Base-by-base conservation (phyloP, 2,797 vertebrate species). In the Aulostomus chinensis region DNA sequence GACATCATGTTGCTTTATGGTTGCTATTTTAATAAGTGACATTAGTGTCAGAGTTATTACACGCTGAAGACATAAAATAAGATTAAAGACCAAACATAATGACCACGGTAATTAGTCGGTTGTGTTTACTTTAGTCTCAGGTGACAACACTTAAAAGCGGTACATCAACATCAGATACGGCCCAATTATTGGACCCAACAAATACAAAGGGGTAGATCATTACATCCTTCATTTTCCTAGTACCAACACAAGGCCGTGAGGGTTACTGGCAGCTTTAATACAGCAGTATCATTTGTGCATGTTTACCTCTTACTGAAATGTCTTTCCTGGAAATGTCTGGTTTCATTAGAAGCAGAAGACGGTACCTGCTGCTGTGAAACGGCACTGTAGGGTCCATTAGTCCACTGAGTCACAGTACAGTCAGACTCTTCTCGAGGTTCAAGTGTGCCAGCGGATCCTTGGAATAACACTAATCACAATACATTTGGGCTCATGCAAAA, bases 161-260 rank as follows among this genome's bases (percentile, higher is more conserved):
- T 30, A 39, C 31, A 51, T 1, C 12, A 7, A 58, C 17, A 74
- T 61, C 36, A 58, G 31, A 68, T 51, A 9, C 32, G 10, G 13
- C 55, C 42, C 11, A 42, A 67, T 71, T 55, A 57, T 62, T 67
- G 20, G 15, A 47, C 36, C 16, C 3, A 51, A 9, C 15, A 70
- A 30, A 68, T 41, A 35, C 7, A 75, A 57, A 48, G 40, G 24
- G 50, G 32, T 31, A n/a, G 14, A 25, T 12, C 15, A 45, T 53
- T 38, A 48, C 14, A 56, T 66, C 29, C 22, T 58, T 74, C 21
- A 72, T 22, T 51, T 54, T 57, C 39, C 20, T 50, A 30, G 30
- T 34, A 53, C 62, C 31, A 41, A 28, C 42, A 54, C 64, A 89
- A 88, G 85, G 79, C 66, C 73, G 79, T 74, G 64, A 12, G 32